Evolutionary conservation across 2,888 invertebrate species (phyloP), one percentile per base, ranked within the genome.

Genomic region (Andricus quercusramuli): DNA sequence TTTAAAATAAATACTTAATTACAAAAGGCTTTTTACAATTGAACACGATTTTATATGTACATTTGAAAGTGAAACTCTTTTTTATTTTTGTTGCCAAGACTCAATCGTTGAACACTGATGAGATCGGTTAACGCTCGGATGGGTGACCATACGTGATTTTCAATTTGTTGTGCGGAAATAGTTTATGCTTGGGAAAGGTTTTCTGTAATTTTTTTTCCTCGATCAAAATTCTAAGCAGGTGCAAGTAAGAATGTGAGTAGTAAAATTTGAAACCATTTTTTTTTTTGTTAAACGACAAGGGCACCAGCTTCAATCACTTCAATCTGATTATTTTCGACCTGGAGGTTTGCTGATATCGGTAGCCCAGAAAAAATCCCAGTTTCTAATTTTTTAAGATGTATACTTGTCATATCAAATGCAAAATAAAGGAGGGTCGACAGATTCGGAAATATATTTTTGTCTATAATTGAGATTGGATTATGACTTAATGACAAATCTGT

Each of bases 361-460:
- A 85, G 56, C 25, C 89, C 89, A 51, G 86, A 85, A 32, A 89
- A 84, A 11, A 86, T 87, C 0, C 89, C 89, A 64, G 88, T 89
- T n/a, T 91, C 88, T 25, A 94, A 84, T 1, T 78, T 82, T 22
- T 85, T 86, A n/a, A 93, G 89, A 8, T 91, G 88, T 86, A 93
- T 93, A 76, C 88, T 89, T 4, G 93, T 92, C 78, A 93, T 89
- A 85, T 93, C 91, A n/a, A 56, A n/a, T 56, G 11, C 1, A 41
- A 93, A 84, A 80, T 88, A 90, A 81, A 89, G 90, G 44, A 93
- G 85, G 82, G 90, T 91, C 32, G 88, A 91, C 77, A 93, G 82
- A 79, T 93, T 93, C 81, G 93, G 93, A 82, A 93, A 93, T 4
- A 92, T 90, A 77, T 93, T 93, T 13, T 92, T 92, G 80, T 90